A percentile compares a stretch with the other conserved stretches of the same genome.
These are phyloP conservation scores for Vollenhovia emeryi DNA, from an alignment of 1,140 invertebrate genomes.

Conservation along the genomic window DNA sequence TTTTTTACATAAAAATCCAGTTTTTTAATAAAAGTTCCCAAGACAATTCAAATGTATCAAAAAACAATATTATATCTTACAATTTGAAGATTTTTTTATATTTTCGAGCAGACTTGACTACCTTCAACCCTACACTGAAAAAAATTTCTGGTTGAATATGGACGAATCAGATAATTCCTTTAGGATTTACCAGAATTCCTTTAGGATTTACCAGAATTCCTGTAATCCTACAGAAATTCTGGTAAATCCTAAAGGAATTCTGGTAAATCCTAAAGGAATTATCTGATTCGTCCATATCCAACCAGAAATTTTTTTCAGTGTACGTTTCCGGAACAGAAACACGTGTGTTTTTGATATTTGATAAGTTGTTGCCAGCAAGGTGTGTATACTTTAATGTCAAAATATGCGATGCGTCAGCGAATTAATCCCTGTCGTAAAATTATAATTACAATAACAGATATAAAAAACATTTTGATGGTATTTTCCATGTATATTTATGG, in stretches of 20 bases:
- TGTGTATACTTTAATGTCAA: neutral
- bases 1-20: no score
- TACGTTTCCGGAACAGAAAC: neutral
- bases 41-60: neutral
- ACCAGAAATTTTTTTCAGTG: no score
- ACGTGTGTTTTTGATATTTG: neutral
- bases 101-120: neutral
- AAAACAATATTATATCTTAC: neutral
- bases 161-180: no score
- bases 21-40: neutral
- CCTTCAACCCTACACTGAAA: no score
- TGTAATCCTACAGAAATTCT: no score
- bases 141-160: no score
- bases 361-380: neutral
- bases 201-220: no score
- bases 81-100: neutral
- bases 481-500: neutral
- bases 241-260: no score
- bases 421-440: neutral
- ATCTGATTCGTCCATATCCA: no score
- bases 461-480: neutral
- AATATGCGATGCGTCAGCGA: neutral
- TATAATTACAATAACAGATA: neutral
- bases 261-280: no score
- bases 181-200: no score